Conservation (phyloP, 2,797 vertebrate species). For the Eidolon dupreanum region DNA sequence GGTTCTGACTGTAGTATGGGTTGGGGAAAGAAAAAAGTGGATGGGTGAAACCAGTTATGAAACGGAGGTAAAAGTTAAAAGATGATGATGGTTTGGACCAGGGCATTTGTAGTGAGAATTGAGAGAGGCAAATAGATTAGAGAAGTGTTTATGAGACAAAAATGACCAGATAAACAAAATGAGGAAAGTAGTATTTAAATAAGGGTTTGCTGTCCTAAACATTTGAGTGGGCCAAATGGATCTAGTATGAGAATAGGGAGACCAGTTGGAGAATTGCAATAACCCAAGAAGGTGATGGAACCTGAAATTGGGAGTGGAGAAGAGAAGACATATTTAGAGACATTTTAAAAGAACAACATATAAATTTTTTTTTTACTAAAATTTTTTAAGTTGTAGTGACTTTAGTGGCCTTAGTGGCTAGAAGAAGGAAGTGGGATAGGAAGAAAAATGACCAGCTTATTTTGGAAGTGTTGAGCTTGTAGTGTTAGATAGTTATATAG, state of each 20-base stretch:
- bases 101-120: not conserved
- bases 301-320: not conserved
- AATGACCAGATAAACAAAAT: not conserved
- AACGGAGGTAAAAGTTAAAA: not conserved
- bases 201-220: not conserved
- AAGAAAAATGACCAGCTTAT: not conserved
- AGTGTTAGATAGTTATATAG: not conserved
- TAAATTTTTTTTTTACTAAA: not conserved
- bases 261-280: not conserved
- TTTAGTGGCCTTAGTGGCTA: not conserved
- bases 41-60: not conserved
- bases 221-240: not conserved
- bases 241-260: not conserved
- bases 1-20: not conserved
- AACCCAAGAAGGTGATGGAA: not conserved
- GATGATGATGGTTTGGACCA: not conserved
- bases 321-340: not conserved
- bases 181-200: not conserved
- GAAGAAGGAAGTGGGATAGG: not conserved
- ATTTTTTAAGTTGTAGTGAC: not conserved
- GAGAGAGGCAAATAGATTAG: not conserved
- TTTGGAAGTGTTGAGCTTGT: constrained; percentile 6
- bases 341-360: not conserved
- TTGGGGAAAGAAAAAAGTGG: not conserved
- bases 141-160: constrained; percentile 5